phyloP scores from a whole-genome alignment of 2,113 vertebrate species.

The Phyllopteryx taeniolatus region DNA sequence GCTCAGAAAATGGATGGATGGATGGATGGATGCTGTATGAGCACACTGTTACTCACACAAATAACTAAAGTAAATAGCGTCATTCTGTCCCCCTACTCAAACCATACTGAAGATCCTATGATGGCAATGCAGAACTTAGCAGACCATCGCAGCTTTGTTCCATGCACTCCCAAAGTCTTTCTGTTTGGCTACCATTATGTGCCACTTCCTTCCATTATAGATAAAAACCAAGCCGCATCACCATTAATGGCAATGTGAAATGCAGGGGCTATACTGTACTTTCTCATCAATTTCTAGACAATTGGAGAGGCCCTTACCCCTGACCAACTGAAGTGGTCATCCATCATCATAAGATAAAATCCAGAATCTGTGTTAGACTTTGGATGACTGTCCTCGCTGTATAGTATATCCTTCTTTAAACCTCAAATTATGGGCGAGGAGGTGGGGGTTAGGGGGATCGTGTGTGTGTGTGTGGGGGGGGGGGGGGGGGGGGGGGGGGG shows the following conservation, averaged over 20 bases:
- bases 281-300: conserved; percentile 51
- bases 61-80: conserved; percentile 21
- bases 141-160: conserved; percentile 51
- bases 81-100: conserved; percentile 7
- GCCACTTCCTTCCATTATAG: conserved; percentile 58
- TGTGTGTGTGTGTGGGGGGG: neutral
- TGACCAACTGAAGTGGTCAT: conserved; percentile 46
- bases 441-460: no score
- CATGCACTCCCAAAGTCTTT: conserved; percentile 53
- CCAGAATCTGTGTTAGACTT: conserved; percentile 41
- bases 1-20: no score
- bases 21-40: conserved; percentile 16
- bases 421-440: conserved; percentile 23
- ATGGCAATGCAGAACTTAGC: conserved; percentile 48
- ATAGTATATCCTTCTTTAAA: conserved; percentile 53
- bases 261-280: conserved; percentile 35
- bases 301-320: conserved; percentile 33
- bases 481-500: neutral
- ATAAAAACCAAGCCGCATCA: conserved; percentile 59
- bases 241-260: conserved; percentile 62
- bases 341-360: conserved; percentile 54
- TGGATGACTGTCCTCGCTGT: conserved; percentile 42
- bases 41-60: conserved; percentile 22
- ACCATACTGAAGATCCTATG: conserved; percentile 11
- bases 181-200: conserved; percentile 46